Base-by-base conservation (phyloP, 1,140 invertebrate genomes). In the Drosophila kohkoa region DNA sequence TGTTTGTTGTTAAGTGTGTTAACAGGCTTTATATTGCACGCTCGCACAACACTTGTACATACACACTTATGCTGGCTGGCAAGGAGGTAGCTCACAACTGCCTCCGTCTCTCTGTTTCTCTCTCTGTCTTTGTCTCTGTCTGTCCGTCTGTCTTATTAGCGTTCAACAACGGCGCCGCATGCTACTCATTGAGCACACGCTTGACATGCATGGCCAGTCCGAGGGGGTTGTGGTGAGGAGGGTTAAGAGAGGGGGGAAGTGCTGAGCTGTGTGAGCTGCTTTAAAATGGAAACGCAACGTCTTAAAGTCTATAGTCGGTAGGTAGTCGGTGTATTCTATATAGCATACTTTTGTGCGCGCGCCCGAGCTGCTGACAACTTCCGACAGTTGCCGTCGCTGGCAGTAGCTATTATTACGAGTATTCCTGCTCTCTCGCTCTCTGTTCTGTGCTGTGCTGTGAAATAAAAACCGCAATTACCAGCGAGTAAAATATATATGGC, bases 381-480 rank as follows among this genome's bases (percentile, higher is more conserved):
- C 77, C 83, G 83, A 82, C 83, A 83, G 83, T 63, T 38, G 51
- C 16, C 57, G 59, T 25, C 20, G 51, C 57, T 58, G 54, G 59
- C 66, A 57, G 64, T 82, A 76, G 82, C 76, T 82, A 82, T 88
- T 87, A 88, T 87, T 87, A 87, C 65, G 65, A 69, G 65, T 32
- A 65, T 20, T 52, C 35, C 16, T 48, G 48, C 25, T 30, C 28
- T 48, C 28, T 10, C 15, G 10, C 25, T 28, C 25, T 73, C 1
- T n/a, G 25, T 11, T 16, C 43, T 55, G 32, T 60, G 10, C 35
- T 66, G 52, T 57, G 59, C 59, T 88, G 80, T 88, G 85, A 89
- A 88, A 88, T 88, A 89, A 88, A 88, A 88, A 89, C 85, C 85
- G 81, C 85, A 88, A 88, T 88, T 88, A 88, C 85, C 85, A 89